Conservation (phyloP, 2,888 invertebrate genomes). For the Synanthedon vespiformis region DNA sequence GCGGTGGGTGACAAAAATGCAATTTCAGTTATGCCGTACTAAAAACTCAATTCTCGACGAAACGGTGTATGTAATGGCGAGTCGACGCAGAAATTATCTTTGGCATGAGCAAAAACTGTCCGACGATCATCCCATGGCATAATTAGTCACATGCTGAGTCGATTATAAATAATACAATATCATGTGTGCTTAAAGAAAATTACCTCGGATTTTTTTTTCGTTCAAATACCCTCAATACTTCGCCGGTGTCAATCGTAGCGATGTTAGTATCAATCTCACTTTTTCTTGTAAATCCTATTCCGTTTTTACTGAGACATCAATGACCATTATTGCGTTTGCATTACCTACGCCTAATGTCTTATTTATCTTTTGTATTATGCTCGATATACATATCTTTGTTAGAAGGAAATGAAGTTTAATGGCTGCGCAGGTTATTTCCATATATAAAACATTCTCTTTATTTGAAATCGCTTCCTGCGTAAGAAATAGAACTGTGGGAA, state of each 20-base stretch:
- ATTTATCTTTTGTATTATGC: conserved; percentile 16
- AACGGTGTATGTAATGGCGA: conserved; percentile 37
- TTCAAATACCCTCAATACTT: not conserved
- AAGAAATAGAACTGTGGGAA: no score
- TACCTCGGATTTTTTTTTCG: not conserved
- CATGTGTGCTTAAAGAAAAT: not conserved
- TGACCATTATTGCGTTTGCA: conserved; percentile 13
- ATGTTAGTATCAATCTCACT: conserved; percentile 46
- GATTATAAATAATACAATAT: not conserved
- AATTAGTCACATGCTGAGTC: conserved; percentile 58
- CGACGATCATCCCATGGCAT: conserved; percentile 47
- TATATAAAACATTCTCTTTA: no score
- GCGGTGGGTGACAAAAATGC: conserved; percentile 64
- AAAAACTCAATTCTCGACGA: conserved; percentile 54
- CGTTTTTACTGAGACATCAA: conserved; percentile 15
- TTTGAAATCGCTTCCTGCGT: no score
- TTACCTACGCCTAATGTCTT: conserved; percentile 17
- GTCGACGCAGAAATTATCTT: conserved; percentile 8
- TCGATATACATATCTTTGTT: not conserved
- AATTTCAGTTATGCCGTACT: conserved; percentile 58
- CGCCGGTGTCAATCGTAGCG: conserved; percentile 10
- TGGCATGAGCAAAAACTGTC: conserved; percentile 33
- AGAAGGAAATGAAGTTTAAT: not conserved
- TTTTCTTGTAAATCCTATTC: conserved; percentile 20
- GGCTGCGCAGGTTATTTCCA: no score